These are phyloP conservation scores for Lethrus apterus DNA, from an alignment of 1,140 invertebrate genomes.

Conservation along the genomic window DNA sequence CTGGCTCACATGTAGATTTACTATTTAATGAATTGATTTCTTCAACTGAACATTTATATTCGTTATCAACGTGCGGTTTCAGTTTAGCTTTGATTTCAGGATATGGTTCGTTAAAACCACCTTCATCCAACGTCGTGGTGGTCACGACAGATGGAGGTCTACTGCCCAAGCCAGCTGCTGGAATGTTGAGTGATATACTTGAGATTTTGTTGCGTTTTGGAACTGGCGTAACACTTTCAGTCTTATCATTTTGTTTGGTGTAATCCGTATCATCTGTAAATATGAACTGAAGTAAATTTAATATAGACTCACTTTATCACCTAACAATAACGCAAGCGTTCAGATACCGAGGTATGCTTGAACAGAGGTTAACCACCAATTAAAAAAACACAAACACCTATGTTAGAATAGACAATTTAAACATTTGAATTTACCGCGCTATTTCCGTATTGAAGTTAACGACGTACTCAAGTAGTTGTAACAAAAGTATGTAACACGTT, in stretches of 20 bases:
- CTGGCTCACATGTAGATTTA: too few species aligned
- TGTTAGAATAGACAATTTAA: too few species aligned
- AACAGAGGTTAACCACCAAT: too few species aligned
- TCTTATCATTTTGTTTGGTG: conserved; percentile 39
- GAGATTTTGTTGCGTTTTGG: conserved; percentile 38
- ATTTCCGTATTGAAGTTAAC: too few species aligned
- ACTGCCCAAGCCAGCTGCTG: conserved; percentile 53
- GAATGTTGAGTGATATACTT: conserved; percentile 49
- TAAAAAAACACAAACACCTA: too few species aligned
- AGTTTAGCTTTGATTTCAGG: conserved; percentile 56
- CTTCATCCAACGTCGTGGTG: conserved; percentile 54
- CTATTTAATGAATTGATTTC: background rate
- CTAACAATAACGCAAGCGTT: conserved; percentile 28
- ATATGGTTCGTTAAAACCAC: conserved; percentile 56
- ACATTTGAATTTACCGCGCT: too few species aligned
- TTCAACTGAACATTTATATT: conserved; percentile 1
- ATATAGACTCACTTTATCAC: too few species aligned
- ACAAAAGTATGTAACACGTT: too few species aligned
- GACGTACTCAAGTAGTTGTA: too few species aligned
- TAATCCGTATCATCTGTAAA: conserved; percentile 32
- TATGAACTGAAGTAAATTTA: too few species aligned
- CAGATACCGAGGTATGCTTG: too few species aligned
- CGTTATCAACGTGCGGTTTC: conserved; percentile 38
- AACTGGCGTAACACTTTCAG: conserved; percentile 26
- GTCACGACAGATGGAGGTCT: conserved; percentile 48